Percentiles rank a stretch among this genome's conserved stretches.
Evolutionary conservation across 2,888 invertebrate species (phyloP).

Genomic region (Chironomus riparius): DNA sequence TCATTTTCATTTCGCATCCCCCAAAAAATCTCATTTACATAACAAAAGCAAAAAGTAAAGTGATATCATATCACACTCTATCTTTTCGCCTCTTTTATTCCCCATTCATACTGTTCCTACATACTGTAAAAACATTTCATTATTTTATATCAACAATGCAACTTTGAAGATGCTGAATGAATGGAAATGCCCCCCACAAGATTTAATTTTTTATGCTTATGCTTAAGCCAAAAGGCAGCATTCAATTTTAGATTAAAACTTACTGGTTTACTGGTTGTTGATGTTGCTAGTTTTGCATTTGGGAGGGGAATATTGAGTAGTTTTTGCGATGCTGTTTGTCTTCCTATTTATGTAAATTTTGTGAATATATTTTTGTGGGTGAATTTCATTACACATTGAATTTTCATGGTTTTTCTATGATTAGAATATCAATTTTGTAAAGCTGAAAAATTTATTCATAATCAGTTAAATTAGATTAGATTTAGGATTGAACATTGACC

Average conservation of each 20-base stretch:
- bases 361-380: too few relatives aligned
- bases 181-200: not conserved
- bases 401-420: too few relatives aligned
- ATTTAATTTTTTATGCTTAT: conserved; percentile 19
- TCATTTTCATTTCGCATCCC: conserved; percentile 4
- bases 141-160: not conserved
- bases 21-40: conserved; percentile 15
- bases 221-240: not conserved
- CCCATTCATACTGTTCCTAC: not conserved
- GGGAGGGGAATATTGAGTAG: too few relatives aligned
- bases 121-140: not conserved
- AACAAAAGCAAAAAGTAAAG: conserved; percentile 2
- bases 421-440: too few relatives aligned
- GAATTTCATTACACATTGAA: too few relatives aligned
- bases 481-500: too few relatives aligned
- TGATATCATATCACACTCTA: not conserved
- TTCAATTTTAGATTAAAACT: not conserved
- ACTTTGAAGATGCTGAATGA: not conserved
- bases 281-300: too few relatives aligned
- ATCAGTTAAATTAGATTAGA: too few relatives aligned
- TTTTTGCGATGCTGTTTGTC: too few relatives aligned
- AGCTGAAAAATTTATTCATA: too few relatives aligned
- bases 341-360: too few relatives aligned
- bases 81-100: too few relatives aligned
- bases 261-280: not conserved